phyloP scores from a whole-genome alignment of 2,797 vertebrate genomes.

The Capromys pilorides region DNA sequence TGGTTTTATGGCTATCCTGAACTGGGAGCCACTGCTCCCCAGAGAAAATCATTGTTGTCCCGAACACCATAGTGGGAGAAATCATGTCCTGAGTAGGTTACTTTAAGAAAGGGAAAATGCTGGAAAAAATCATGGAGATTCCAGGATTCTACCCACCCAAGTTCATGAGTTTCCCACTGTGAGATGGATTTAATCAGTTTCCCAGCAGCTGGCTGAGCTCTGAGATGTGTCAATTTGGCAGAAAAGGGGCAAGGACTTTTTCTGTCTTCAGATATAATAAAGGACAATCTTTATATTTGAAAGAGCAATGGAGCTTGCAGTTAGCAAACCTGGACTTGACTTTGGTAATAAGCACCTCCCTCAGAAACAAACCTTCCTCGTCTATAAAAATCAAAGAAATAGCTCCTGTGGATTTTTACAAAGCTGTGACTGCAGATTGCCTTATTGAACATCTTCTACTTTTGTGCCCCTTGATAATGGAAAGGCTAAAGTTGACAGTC shows the following conservation, averaged over 20 bases:
- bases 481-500: neutral
- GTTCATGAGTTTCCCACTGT: neutral
- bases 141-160: neutral
- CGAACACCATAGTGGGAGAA: neutral
- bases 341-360: neutral
- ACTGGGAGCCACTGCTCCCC: constrained; percentile 9
- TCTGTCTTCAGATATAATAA: constrained; percentile 44
- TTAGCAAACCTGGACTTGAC: constrained; percentile 28
- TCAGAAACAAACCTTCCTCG: neutral
- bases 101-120: neutral
- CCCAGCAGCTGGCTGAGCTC: constrained; percentile 31
- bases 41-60: neutral
- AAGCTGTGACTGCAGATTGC: neutral
- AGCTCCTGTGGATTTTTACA: neutral
- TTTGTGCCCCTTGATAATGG: neutral
- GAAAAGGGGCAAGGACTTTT: neutral
- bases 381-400: neutral
- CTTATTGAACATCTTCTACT: neutral
- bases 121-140: neutral
- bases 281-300: constrained; percentile 21
- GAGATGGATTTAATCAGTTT: neutral
- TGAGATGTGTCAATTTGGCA: constrained; percentile 28
- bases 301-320: constrained; percentile 28
- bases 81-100: neutral
- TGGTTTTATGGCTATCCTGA: neutral